These are phyloP conservation scores for Noctua janthe DNA, from an alignment of 2,888 invertebrate species.

Conservation along the genomic window DNA sequence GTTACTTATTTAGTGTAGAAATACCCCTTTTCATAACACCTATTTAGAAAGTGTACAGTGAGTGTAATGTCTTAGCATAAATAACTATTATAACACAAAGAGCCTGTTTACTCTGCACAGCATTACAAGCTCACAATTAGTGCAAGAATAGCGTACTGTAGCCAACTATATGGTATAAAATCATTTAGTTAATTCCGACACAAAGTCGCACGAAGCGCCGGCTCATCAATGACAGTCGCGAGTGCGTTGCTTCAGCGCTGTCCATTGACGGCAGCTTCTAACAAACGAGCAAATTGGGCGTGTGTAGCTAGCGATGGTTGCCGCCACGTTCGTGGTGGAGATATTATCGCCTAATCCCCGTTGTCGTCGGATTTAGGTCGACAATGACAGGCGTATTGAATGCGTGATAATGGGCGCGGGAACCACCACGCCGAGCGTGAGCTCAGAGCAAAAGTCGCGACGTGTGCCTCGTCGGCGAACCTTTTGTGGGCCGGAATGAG, in stretches of 20 bases:
- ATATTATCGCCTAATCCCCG: slow-evolving; percentile 28
- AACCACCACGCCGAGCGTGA: slow-evolving; percentile 3
- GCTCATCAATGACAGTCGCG: slow-evolving; percentile 5
- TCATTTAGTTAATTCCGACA: slow-evolving; percentile 32
- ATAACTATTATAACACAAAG: background rate
- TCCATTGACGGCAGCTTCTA: slow-evolving; percentile 25
- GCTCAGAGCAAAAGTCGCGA: background rate
- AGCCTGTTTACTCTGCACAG: background rate
- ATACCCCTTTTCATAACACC: background rate
- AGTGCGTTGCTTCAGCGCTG: slow-evolving; percentile 5
- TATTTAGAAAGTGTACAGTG: background rate
- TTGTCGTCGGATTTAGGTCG: slow-evolving; percentile 24
- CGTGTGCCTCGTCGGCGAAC: slow-evolving; percentile 18
- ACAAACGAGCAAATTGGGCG: slow-evolving; percentile 3
- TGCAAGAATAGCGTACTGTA: slow-evolving; percentile 1
- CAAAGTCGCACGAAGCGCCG: slow-evolving; percentile 23
- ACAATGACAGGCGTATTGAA: slow-evolving; percentile 47
- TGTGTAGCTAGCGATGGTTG: slow-evolving; percentile 25
- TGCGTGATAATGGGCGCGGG: slow-evolving; percentile 36
- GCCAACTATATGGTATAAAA: slow-evolving; percentile 27
- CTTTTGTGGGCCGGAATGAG: slow-evolving; percentile 28
- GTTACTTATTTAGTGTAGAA: background rate
- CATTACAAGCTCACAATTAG: slow-evolving; percentile 11
- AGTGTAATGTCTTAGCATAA: background rate
- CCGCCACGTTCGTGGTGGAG: background rate